Evolutionary conservation across 2,888 invertebrate genomes (phyloP).

Genomic region (Clitarchus hookeri): DNA sequence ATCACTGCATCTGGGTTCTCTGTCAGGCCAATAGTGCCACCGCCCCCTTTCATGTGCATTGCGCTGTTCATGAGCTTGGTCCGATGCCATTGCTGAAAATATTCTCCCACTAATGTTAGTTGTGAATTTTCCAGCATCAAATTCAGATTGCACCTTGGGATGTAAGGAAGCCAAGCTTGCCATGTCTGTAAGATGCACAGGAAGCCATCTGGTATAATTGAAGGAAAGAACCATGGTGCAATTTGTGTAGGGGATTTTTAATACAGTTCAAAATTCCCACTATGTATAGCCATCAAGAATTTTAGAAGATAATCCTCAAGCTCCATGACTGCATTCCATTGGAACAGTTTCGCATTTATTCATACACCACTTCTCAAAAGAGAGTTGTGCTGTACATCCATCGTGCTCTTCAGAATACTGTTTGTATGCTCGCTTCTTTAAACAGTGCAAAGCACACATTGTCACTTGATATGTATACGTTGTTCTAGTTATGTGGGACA

Average conservation of each 20-base stretch:
- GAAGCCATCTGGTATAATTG: background rate
- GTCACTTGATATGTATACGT: background rate
- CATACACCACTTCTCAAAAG: background rate
- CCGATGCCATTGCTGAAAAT: background rate
- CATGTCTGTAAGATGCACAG: background rate
- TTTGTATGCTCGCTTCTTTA: background rate
- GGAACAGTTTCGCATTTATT: background rate
- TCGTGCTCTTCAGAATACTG: too few relatives aligned
- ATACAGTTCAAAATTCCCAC: background rate
- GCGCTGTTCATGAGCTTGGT: background rate
- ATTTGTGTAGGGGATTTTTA: background rate
- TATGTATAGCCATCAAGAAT: background rate
- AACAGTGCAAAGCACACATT: background rate
- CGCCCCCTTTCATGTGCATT: background rate
- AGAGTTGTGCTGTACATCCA: background rate
- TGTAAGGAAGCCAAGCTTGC: background rate
- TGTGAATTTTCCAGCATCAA: background rate
- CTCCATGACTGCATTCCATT: background rate
- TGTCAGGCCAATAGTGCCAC: background rate
- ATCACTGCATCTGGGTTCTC: background rate
- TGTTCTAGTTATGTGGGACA: conserved; percentile 15
- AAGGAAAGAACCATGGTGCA: background rate
- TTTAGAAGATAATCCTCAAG: too few relatives aligned
- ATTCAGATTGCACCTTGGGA: background rate
- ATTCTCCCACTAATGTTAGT: background rate